These are phyloP conservation scores for Patella pellucida DNA, from an alignment of 2,888 invertebrate genomes.

Conservation along the genomic window DNA sequence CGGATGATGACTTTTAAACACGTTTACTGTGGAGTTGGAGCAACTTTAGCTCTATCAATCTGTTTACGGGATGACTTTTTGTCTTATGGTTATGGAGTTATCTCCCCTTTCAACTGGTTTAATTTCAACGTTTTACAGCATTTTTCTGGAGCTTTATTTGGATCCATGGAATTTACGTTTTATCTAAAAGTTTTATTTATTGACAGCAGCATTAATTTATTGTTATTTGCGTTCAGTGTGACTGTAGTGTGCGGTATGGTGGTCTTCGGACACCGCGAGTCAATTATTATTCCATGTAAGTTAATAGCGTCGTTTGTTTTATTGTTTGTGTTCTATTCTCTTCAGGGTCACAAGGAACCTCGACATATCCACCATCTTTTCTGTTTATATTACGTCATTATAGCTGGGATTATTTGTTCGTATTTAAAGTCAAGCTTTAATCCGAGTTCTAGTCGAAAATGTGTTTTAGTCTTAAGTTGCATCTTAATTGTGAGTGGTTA, in stretches of 20 bases:
- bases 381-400: not conserved
- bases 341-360: slow-evolving; percentile 56
- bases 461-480: not conserved
- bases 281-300: not conserved
- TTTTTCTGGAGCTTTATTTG: slow-evolving; percentile 41
- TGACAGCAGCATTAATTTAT: slow-evolving; percentile 20
- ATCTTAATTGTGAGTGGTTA: not conserved
- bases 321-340: slow-evolving; percentile 45
- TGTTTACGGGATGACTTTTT: slow-evolving; percentile 51
- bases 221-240: slow-evolving; percentile 13
- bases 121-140: slow-evolving; percentile 53
- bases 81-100: slow-evolving; percentile 48
- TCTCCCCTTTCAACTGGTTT: slow-evolving; percentile 60
- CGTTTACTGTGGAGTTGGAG: slow-evolving; percentile 30
- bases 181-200: slow-evolving; percentile 35
- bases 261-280: not conserved
- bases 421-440: not conserved
- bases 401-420: not conserved
- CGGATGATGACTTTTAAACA: not conserved
- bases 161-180: slow-evolving; percentile 21
- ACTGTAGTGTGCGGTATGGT: not conserved
- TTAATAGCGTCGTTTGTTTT: slow-evolving; percentile 21
- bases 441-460: not conserved
- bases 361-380: not conserved
- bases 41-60: slow-evolving; percentile 37